Percentiles rank a stretch among this genome's conserved stretches.
Evolutionary conservation across 2,113 vertebrate genomes (phyloP).

Genomic region (Psephotus haematonotus): DNA sequence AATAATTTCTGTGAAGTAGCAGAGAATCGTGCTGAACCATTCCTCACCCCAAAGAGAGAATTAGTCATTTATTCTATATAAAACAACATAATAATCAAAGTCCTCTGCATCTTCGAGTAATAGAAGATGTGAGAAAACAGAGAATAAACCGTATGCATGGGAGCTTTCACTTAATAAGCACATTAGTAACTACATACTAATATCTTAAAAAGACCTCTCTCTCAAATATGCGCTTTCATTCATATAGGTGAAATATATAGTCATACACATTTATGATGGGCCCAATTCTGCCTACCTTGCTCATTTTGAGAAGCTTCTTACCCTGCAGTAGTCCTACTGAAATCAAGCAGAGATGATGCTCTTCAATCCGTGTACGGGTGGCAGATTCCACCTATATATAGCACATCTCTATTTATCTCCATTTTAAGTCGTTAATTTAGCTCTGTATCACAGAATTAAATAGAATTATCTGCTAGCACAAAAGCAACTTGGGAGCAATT

Average conservation of each 20-base stretch:
- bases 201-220: not conserved
- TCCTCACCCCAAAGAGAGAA: not conserved
- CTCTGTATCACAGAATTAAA: slow-evolving; percentile 36
- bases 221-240: not conserved
- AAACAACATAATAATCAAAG: not conserved
- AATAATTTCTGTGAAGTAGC: not conserved
- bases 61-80: not conserved
- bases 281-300: not conserved
- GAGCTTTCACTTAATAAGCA: not conserved
- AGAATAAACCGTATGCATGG: not conserved
- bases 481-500: slow-evolving; percentile 64
- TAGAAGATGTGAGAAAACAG: not conserved
- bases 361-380: not conserved
- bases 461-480: slow-evolving; percentile 52
- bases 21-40: not conserved
- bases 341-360: slow-evolving; percentile 12
- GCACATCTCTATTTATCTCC: slow-evolving; percentile 44
- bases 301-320: not conserved
- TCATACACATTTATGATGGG: not conserved
- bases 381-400: slow-evolving; percentile 54
- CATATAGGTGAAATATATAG: not conserved
- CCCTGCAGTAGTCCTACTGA: not conserved
- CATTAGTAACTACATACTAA: not conserved
- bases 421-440: slow-evolving; percentile 63
- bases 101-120: not conserved